A percentile compares a stretch with the other conserved stretches of the same genome.
Conservation (phyloP, 2,113 vertebrate species). For the Cinclus cinclus region DNA sequence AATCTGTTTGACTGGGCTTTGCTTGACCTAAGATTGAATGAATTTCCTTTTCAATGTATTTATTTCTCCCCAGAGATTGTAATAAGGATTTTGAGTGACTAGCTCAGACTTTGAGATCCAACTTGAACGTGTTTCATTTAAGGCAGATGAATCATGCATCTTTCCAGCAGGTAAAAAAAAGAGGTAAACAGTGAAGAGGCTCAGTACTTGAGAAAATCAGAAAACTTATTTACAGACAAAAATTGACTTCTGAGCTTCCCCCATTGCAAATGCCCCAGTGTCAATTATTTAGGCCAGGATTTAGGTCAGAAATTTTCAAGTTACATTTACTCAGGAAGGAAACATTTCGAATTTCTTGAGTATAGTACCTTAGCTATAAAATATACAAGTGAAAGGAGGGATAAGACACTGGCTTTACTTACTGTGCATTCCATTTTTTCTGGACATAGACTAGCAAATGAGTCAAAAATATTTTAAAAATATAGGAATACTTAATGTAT, state of each 20-base stretch:
- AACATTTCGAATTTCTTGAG: neutral
- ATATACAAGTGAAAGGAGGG: neutral
- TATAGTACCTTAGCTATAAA: neutral
- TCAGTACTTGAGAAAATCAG: neutral
- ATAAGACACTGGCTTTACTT: neutral
- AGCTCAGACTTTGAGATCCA: neutral
- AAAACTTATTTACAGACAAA: neutral
- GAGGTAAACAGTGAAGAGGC: neutral
- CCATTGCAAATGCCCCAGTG: neutral
- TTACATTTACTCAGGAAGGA: neutral
- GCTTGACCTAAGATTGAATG: neutral
- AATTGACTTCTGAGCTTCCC: neutral
- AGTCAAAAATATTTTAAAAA: neutral
- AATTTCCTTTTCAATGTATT: neutral
- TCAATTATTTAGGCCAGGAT: neutral
- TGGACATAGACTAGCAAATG: neutral
- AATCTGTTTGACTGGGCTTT: neutral
- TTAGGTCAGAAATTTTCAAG: neutral
- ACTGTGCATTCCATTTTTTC: neutral
- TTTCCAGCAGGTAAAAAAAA: neutral
- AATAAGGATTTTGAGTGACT: neutral
- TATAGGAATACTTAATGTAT: neutral
- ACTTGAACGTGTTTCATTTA: neutral
- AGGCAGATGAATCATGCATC: neutral
- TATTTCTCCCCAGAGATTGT: neutral